phyloP scores from a whole-genome alignment of 2,888 invertebrate species.

The Dicranocentrus wangi region DNA sequence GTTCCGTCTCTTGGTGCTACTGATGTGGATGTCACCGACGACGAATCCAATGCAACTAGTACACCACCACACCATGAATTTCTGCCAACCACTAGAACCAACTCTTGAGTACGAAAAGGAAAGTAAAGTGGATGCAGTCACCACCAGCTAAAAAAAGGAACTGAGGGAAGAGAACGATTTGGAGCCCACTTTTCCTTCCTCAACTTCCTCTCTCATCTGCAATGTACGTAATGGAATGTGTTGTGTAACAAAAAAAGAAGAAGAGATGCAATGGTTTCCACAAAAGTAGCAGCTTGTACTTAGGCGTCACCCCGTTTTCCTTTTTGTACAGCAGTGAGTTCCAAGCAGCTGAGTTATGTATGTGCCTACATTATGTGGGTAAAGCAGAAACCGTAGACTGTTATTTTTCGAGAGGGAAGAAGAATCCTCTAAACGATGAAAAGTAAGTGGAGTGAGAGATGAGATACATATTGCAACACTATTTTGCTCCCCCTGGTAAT shows the following conservation, averaged over 20 bases:
- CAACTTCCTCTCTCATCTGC: slow-evolving; percentile 29
- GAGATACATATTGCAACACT: slow-evolving; percentile 32
- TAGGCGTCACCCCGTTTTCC: neutral
- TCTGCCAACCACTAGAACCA: slow-evolving; percentile 23
- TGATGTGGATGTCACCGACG: slow-evolving; percentile 33
- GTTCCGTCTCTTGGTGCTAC: slow-evolving; percentile 14
- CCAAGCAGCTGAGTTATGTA: slow-evolving; percentile 18
- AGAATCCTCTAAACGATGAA: slow-evolving; percentile 22
- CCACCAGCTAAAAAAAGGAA: slow-evolving; percentile 61
- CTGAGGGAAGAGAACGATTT: slow-evolving; percentile 53
- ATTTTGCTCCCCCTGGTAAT: slow-evolving; percentile 25
- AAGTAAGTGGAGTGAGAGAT: slow-evolving; percentile 55
- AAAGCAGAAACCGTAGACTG: neutral
- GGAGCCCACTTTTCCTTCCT: slow-evolving; percentile 51
- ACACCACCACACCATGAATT: slow-evolving; percentile 21
- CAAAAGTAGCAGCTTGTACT: slow-evolving; percentile 16
- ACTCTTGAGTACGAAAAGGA: too few species aligned
- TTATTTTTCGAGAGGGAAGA: slow-evolving; percentile 5
- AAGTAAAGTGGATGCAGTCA: slow-evolving; percentile 36
- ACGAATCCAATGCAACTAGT: neutral
- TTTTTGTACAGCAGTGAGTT: neutral
- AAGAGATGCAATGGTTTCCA: slow-evolving; percentile 14
- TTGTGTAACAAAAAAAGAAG: slow-evolving; percentile 15
- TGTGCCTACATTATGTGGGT: neutral
- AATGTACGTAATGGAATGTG: neutral